phyloP scores from a whole-genome alignment of 2,888 invertebrate genomes.

The Aethes cnicana region DNA sequence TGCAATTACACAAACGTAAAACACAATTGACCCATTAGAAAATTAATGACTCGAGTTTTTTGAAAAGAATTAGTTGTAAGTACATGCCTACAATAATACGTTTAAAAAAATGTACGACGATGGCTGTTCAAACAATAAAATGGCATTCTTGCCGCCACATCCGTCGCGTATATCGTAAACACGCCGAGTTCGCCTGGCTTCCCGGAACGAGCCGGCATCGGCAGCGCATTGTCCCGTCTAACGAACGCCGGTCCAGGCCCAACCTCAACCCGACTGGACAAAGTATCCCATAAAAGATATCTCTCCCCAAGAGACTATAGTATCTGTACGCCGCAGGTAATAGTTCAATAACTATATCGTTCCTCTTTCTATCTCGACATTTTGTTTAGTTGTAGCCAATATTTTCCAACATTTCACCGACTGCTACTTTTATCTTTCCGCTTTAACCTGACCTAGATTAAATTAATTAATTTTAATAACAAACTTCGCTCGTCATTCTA shows the following conservation, averaged over 20 bases:
- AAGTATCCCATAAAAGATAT: too few relatives aligned
- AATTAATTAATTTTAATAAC: constrained; percentile 46
- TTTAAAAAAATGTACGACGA: constrained; percentile 13
- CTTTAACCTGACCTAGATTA: constrained; percentile 49
- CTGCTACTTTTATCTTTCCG: constrained; percentile 31
- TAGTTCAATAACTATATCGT: too few relatives aligned
- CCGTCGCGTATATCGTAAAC: constrained; percentile 67
- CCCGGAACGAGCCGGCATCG: constrained; percentile 71
- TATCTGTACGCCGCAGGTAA: too few relatives aligned
- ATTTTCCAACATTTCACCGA: constrained; percentile 1
- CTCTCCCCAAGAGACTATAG: too few relatives aligned
- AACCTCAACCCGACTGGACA: too few relatives aligned
- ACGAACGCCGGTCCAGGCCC: constrained; percentile 3
- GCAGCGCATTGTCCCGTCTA: constrained; percentile 42
- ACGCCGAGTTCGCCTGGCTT: constrained; percentile 61
- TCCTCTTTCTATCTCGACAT: too few relatives aligned
- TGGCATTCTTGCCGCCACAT: constrained; percentile 62
- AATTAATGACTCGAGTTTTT: too few relatives aligned
- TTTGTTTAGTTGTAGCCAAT: neutral
- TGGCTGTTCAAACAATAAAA: constrained; percentile 48
- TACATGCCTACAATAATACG: constrained; percentile 40
- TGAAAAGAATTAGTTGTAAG: constrained; percentile 10
- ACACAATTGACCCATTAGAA: too few relatives aligned
- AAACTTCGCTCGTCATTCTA: constrained; percentile 35
- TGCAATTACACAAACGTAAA: too few relatives aligned